Evolutionary conservation across 2,888 invertebrate species (phyloP).

Genomic region (Leptinotarsa haldemani): DNA sequence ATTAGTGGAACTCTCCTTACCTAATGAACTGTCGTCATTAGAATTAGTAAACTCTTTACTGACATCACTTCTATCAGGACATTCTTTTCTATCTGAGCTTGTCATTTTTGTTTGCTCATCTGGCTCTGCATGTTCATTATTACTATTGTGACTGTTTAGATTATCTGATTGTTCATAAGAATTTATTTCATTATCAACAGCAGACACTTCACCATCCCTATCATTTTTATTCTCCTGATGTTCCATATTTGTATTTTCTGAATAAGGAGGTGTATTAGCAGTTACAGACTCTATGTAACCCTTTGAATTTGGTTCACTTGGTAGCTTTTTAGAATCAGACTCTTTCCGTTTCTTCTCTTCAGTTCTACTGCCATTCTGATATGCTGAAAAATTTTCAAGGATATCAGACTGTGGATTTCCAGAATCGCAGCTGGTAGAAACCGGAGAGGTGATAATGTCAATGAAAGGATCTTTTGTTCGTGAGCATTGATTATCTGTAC

Average conservation of each 20-base stretch:
- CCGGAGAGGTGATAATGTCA: neutral
- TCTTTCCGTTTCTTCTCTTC: no score
- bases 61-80: neutral
- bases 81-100: neutral
- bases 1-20: neutral
- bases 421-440: constrained; percentile 6
- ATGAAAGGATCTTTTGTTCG: neutral
- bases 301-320: no score
- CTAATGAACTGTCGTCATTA: neutral
- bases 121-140: neutral
- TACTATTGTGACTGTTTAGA: neutral
- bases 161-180: neutral
- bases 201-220: neutral
- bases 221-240: neutral
- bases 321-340: no score
- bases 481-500: no score
- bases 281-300: neutral
- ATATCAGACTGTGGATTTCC: neutral
- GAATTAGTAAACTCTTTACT: neutral
- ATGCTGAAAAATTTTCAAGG: neutral
- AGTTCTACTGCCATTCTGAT: neutral
- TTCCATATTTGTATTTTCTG: neutral
- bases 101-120: neutral
- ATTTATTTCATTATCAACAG: neutral
- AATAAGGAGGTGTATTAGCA: no score